Conservation (phyloP, 2,113 vertebrate genomes). For the Madoqua kirkii region DNA sequence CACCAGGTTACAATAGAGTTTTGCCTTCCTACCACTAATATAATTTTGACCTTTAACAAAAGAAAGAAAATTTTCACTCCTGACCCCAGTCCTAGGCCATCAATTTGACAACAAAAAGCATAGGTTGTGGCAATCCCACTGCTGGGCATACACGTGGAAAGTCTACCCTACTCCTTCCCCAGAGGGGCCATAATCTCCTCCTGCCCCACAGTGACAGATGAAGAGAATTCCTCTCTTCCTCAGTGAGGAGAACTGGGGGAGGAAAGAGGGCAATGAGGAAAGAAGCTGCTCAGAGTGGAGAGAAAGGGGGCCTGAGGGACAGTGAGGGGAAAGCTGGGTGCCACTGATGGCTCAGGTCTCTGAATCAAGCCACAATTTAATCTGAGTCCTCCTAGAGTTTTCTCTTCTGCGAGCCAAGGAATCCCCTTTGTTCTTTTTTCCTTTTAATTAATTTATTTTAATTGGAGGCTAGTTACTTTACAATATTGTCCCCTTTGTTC, state of each 20-base stretch:
- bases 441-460: not conserved
- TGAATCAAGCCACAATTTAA: not conserved
- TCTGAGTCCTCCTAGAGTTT: not conserved
- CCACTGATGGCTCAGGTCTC: rapidly evolving
- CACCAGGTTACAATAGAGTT: not conserved
- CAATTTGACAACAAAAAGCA: too few species aligned
- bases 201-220: not conserved
- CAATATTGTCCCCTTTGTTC: not conserved
- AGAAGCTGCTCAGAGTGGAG: not conserved
- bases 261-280: not conserved
- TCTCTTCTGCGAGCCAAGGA: not conserved
- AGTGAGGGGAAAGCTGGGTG: too few species aligned
- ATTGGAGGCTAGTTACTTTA: not conserved
- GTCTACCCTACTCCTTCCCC: not conserved
- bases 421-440: not conserved
- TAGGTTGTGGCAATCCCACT: too few species aligned
- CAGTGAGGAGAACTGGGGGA: not conserved
- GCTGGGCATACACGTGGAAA: too few species aligned
- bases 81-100: too few species aligned
- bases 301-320: not conserved
- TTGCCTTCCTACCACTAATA: not conserved
- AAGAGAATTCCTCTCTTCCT: not conserved
- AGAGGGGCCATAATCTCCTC: not conserved
- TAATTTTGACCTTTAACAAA: not conserved
- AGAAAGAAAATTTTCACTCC: not conserved